Base-by-base conservation (phyloP, 2,797 vertebrate species). In the Gallinago solitaria region DNA sequence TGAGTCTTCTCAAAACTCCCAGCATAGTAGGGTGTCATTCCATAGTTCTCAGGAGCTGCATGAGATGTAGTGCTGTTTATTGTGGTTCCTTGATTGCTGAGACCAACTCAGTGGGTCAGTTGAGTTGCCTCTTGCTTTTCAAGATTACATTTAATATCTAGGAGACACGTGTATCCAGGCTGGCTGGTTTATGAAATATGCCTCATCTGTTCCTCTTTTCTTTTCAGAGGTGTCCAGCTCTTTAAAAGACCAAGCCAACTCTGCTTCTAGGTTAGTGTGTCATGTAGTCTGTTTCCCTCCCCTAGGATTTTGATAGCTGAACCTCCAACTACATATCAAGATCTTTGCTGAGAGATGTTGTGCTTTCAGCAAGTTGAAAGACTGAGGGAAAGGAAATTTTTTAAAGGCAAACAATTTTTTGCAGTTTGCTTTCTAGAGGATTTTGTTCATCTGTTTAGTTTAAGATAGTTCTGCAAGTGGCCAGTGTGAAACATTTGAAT, bases 251-350 rank as follows among this genome's bases (percentile, higher is more conserved):
- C 93, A 91, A 83, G 78, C 67, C 75, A 92, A 35, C 84, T 91
- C 90, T 94, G 33, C 78, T 82, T 80, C 89, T 95, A 89, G 93
- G 92, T 95, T 95, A 86, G 93, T 93, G 90, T 94, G 86, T 78
- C 77, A 43, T 0, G 0, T 54, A 92, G 93, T 76, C 70, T 63
- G 33, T 90, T 90, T 80, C 76, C 41, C 41, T 85, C 41, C 5
- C 1, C 67, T 61, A 94, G 89, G 86, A 47, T 67, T 90, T 78
- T 71, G 67, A 48, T 71, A 64, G 68, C 47, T 76, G 56, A 77
- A 70, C 39, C 70, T 92, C 20, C 18, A 76, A 18, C 30, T 84
- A 56, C 4, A 0, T 63, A n/a, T 67, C 16, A 39, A 5, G n/a
- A 11, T 80, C 32, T 77, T 79, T 85, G 16, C 41, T 61, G 54